Conservation (phyloP, 2,113 vertebrate species). For the Australoheros scitulus region DNA sequence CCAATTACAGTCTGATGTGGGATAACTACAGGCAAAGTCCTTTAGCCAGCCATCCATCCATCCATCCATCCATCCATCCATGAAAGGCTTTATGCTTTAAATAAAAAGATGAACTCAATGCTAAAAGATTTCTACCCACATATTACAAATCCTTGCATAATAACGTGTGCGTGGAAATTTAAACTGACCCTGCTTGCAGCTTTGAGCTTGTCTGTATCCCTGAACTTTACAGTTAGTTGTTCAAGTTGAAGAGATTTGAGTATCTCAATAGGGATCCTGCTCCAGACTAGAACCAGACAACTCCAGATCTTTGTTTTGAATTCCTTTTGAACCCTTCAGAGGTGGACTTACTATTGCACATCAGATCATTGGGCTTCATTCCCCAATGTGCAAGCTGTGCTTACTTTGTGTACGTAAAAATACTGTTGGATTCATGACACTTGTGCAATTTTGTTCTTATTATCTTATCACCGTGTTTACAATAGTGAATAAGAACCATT, state of each 20-base stretch:
- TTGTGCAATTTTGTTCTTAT: no score
- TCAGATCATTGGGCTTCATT: not conserved
- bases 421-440: no score
- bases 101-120: not conserved
- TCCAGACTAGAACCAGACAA: not conserved
- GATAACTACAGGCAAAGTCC: conserved; percentile 17
- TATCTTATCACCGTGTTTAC: no score
- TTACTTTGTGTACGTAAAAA: no score
- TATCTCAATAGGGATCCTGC: not conserved
- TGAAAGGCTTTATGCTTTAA: not conserved
- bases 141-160: no score
- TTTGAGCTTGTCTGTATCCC: not conserved
- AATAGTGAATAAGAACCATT: no score
- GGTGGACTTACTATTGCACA: not conserved
- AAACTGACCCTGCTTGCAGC: not conserved
- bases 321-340: not conserved
- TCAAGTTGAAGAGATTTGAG: not conserved
- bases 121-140: not conserved
- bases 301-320: not conserved
- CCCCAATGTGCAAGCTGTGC: not conserved
- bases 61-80: no score
- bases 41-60: not conserved
- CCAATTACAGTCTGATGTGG: conserved; percentile 51
- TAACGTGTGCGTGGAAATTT: not conserved
- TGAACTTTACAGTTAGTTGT: not conserved